Conservation (phyloP, 2,888 invertebrate species). For the Troides helena region DNA sequence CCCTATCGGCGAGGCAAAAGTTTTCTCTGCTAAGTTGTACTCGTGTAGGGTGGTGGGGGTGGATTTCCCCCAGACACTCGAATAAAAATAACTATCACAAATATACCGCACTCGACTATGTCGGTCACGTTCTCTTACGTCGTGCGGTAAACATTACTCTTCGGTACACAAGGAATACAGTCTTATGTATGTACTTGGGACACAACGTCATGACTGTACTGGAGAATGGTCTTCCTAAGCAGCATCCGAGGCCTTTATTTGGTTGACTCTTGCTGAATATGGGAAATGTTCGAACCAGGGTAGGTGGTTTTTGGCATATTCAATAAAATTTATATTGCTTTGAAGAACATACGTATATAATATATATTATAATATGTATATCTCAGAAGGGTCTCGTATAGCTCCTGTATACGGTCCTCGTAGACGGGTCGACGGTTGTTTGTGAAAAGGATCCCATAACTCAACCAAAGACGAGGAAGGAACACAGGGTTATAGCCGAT, state of each 20-base stretch:
- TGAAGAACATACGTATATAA: too few relatives aligned
- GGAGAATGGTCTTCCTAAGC: not conserved
- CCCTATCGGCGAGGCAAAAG: not conserved
- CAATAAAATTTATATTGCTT: not conserved
- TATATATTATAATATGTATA: too few relatives aligned
- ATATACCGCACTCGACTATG: not conserved
- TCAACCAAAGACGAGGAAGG: too few relatives aligned
- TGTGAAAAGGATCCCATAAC: too few relatives aligned
- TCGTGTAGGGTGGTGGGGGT: not conserved
- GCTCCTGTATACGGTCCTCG: too few relatives aligned
- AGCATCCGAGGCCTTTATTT: not conserved
- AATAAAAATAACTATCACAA: conserved; percentile 30
- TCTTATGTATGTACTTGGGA: conserved; percentile 1
- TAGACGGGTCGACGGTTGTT: too few relatives aligned
- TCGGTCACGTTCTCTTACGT: conserved; percentile 17
- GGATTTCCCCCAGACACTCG: conserved; percentile 23
- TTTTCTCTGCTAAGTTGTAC: not conserved
- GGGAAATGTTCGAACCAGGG: not conserved
- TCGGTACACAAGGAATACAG: not conserved
- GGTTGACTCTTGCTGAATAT: not conserved
- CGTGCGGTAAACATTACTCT: conserved; percentile 14
- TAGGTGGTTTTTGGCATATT: not conserved
- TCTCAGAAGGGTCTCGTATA: too few relatives aligned
- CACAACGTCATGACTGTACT: not conserved
- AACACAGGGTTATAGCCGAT: too few relatives aligned